Evolutionary conservation across 1,140 invertebrate species (phyloP).

Genomic region (Drosophila santomea): DNA sequence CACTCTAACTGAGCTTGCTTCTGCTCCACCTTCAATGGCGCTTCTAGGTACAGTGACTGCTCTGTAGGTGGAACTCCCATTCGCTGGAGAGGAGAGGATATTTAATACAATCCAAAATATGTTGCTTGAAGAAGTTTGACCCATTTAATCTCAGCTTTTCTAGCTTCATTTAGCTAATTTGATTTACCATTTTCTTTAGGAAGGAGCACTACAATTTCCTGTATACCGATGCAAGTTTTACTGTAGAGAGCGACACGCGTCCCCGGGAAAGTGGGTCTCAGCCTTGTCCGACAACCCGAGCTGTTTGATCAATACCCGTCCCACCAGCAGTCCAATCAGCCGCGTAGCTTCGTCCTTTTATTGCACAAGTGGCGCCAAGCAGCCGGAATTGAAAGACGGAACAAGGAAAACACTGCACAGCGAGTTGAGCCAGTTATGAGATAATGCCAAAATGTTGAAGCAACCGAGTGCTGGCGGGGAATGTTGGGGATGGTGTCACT

Average conservation of each 20-base stretch:
- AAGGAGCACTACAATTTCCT: too few species aligned
- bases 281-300: constrained; percentile 24
- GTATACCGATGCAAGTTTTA: background rate
- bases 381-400: constrained; percentile 39
- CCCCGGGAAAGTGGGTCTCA: constrained; percentile 35
- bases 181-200: too few species aligned
- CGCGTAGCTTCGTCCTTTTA: constrained; percentile 56
- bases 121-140: too few species aligned
- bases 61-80: background rate
- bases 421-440: constrained; percentile 49
- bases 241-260: constrained; percentile 33
- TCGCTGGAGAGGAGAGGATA: too few species aligned
- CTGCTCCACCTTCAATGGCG: constrained; percentile 35
- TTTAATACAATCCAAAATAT: too few species aligned
- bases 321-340: constrained; percentile 44
- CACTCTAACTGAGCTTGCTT: constrained; percentile 47
- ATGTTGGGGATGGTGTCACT: constrained; percentile 61
- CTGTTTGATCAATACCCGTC: constrained; percentile 73
- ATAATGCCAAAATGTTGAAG: constrained; percentile 64
- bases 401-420: constrained; percentile 19
- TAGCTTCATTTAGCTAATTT: too few species aligned
- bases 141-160: too few species aligned
- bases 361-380: constrained; percentile 56
- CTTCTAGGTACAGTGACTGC: constrained; percentile 16
- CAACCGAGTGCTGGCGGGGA: constrained; percentile 5